Evolutionary conservation across 2,888 invertebrate genomes (phyloP), one percentile per base, ranked within the genome.

Genomic region (Campopleginae sp.): DNA sequence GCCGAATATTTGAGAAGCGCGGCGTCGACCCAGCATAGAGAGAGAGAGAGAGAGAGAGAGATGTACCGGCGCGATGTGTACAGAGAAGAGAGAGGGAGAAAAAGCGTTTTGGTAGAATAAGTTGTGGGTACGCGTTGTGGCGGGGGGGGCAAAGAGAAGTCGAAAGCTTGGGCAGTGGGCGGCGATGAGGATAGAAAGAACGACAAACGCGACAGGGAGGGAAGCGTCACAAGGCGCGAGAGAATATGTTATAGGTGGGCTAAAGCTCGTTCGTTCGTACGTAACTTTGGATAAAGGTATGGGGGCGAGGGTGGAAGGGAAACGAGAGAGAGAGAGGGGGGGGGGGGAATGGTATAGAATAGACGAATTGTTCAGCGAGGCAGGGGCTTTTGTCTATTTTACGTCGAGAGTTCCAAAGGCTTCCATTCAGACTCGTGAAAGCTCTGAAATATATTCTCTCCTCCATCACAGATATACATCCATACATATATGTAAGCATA

Each of bases 371-470:
- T 91, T 92, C 90, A 91, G 90, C 89, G 90, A 82, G 74, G 88
- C 91, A 87, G 66, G 87, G 91, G 92, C 92, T 92, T 93, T 93
- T 92, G 93, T 93, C 92, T 92, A 92, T 92, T 92, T 91, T 92
- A 91, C 92, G 89, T 82, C 77, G 91, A 92, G 91, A 92, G 91
- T 92, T 93, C 91, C 91, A 92, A 92, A 91, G 92, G 93, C 91
- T 93, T 92, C 92, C 88, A 91, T 92, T 89, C 89, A 90, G 87
- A 89, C 88, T 88, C 88, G 90, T 89, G 91, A 92, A 91, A 92
- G 91, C 92, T 91, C 91, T 89, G 90, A 92, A 92, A 92, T 92
- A 91, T 92, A 92, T 92, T 92, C 91, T 90, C 89, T 61, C 38
- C 38, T 38, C 44, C 82, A 14, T 51, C 82, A 17, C 54, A 23